phyloP scores from a whole-genome alignment of 2,797 vertebrate genomes.

The Glossophaga mutica region DNA sequence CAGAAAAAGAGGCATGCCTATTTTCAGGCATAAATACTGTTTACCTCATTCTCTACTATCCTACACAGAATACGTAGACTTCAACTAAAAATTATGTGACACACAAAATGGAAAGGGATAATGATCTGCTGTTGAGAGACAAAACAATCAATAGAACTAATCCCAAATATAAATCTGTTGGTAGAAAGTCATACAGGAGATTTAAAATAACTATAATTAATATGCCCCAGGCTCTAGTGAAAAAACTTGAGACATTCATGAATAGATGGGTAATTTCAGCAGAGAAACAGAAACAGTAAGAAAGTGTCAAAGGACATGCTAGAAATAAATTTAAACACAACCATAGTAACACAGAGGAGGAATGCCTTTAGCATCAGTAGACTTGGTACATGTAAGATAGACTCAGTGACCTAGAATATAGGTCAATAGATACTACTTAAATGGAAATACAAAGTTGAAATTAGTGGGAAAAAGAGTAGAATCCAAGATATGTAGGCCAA shows the following conservation, averaged over 20 bases:
- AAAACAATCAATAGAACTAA: background rate
- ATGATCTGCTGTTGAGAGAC: background rate
- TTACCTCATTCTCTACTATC: background rate
- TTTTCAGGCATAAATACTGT: background rate
- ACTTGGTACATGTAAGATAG: background rate
- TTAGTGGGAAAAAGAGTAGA: background rate
- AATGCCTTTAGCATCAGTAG: background rate
- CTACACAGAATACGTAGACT: background rate
- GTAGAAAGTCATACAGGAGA: background rate
- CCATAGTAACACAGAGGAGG: background rate
- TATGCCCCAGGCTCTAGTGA: background rate
- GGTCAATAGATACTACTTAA: background rate
- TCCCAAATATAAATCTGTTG: background rate
- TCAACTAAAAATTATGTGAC: background rate
- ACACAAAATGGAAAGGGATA: background rate
- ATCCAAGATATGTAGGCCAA: background rate
- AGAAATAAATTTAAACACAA: background rate
- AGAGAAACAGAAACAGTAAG: background rate
- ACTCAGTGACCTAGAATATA: background rate
- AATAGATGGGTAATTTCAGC: background rate
- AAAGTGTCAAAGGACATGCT: background rate
- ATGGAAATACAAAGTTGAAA: background rate
- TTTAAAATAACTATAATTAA: background rate
- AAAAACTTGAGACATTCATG: background rate
- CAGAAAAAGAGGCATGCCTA: background rate